Evolutionary conservation across 2,888 invertebrate genomes (phyloP).

Genomic region (Pycnomerus fuliginosus): DNA sequence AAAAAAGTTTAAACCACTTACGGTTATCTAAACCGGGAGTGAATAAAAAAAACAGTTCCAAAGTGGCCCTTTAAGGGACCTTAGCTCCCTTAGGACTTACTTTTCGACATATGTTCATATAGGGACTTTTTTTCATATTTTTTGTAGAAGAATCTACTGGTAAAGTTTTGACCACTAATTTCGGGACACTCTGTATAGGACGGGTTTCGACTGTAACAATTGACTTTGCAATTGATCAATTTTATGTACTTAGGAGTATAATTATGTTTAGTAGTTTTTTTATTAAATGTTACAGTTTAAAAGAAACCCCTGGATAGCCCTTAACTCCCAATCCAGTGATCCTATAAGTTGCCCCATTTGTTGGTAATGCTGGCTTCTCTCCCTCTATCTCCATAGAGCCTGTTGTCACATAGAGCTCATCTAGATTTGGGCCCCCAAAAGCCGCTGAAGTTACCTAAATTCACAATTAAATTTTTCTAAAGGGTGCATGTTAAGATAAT

Average conservation of each 20-base stretch:
- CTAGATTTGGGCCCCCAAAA: slow-evolving; percentile 66
- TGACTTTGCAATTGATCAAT: not conserved
- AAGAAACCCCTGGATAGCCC: slow-evolving; percentile 53
- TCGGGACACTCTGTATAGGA: no score
- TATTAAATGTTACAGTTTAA: slow-evolving; percentile 29
- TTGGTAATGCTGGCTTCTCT: slow-evolving; percentile 48
- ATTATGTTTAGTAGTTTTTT: no score
- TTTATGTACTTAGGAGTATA: not conserved
- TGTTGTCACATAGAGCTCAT: slow-evolving; percentile 67
- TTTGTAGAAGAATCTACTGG: no score
- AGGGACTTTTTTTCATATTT: no score
- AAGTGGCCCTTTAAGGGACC: no score
- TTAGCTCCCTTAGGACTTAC: no score
- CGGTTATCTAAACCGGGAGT: no score
- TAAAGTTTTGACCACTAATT: no score
- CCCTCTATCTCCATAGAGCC: slow-evolving; percentile 55
- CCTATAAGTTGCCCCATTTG: slow-evolving; percentile 59
- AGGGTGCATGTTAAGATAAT: slow-evolving; percentile 40
- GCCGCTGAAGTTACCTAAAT: slow-evolving; percentile 61
- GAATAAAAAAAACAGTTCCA: no score
- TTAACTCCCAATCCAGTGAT: slow-evolving; percentile 59
- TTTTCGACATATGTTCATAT: no score
- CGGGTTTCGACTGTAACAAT: no score
- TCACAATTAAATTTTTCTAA: not conserved
- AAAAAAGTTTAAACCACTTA: no score